Evolutionary conservation across 2,888 invertebrate species (phyloP).

Genomic region (Helobdella robusta): DNA sequence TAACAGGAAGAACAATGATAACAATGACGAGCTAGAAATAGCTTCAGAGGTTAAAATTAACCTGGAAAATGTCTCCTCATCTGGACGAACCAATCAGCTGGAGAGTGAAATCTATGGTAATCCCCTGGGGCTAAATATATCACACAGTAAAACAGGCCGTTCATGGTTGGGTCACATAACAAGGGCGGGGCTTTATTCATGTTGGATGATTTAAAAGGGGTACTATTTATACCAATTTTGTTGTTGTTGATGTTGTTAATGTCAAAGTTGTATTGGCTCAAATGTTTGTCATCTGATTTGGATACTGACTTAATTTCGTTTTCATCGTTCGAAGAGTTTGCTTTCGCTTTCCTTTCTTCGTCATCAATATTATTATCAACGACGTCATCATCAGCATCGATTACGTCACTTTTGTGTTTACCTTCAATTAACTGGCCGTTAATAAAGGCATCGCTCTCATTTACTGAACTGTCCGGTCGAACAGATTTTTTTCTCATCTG

Average conservation of each 20-base stretch:
- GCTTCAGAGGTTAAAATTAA: constrained; percentile 37
- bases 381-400: no score
- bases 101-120: constrained; percentile 92
- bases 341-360: not conserved
- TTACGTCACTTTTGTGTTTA: no score
- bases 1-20: not conserved
- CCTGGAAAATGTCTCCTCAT: constrained; percentile 86
- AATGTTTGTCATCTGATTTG: no score
- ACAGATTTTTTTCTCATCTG: not conserved
- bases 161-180: constrained; percentile 18
- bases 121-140: constrained; percentile 96
- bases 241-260: no score
- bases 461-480: not conserved
- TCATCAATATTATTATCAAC: no score
- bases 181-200: not conserved
- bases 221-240: no score
- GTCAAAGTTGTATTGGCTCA: no score
- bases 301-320: not conserved
- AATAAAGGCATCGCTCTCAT: no score
- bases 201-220: no score
- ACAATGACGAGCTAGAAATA: not conserved
- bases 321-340: not conserved
- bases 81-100: constrained; percentile 72
- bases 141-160: constrained; percentile 74
- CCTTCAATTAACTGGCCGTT: no score